Percentiles rank a stretch among this genome's conserved stretches.
These are phyloP conservation scores for Bradypus variegatus DNA, from an alignment of 2,797 vertebrate genomes.

Conservation along the genomic window DNA sequence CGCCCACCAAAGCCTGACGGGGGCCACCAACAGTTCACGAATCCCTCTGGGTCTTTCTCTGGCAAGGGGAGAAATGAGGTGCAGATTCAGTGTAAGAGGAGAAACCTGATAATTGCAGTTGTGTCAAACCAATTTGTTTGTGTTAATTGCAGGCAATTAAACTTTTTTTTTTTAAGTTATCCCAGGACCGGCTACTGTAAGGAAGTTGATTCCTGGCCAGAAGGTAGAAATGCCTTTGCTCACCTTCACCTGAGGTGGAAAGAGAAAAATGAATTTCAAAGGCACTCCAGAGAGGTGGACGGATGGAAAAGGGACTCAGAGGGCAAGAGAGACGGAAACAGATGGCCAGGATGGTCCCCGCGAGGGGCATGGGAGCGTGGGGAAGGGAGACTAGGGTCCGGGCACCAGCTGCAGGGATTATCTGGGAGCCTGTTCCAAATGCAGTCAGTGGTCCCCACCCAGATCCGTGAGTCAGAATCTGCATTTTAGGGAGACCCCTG, in stretches of 20 bases:
- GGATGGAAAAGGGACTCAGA: background rate
- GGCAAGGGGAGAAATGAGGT: background rate
- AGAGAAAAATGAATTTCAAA: background rate
- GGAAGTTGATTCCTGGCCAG: slow-evolving; percentile 35
- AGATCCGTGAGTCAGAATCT: background rate
- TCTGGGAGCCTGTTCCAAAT: background rate
- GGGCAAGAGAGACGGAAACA: background rate
- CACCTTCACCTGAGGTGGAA: background rate
- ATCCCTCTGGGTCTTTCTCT: background rate
- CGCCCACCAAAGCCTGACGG: background rate
- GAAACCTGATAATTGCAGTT: background rate
- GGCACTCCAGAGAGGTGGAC: background rate
- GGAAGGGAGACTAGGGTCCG: background rate
- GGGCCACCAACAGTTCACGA: background rate
- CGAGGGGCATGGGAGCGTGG: accelerated
- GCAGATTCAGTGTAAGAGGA: background rate
- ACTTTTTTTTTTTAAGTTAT: background rate
- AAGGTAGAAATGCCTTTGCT: background rate
- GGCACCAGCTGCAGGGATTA: background rate
- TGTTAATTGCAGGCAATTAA: slow-evolving; percentile 51
- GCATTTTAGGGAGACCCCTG: background rate
- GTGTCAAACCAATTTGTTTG: slow-evolving; percentile 42
- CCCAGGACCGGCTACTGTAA: background rate
- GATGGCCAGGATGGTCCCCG: accelerated
- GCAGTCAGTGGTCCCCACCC: too few relatives aligned